phyloP scores from a whole-genome alignment of 2,888 invertebrate genomes.

The Podotricha telesiphe region DNA sequence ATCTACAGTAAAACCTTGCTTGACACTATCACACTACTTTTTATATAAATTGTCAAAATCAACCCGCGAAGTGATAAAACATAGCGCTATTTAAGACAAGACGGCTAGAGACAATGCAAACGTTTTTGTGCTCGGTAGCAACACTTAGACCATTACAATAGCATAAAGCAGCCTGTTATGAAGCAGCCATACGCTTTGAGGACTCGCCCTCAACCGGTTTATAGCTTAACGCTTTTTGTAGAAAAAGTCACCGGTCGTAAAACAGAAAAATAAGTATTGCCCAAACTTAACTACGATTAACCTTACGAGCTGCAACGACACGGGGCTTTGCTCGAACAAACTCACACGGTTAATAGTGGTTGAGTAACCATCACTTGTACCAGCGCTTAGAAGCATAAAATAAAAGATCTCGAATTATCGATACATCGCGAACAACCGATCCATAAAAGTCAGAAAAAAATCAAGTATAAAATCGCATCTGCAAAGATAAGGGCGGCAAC shows the following conservation, averaged over 20 bases:
- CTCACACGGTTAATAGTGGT: slow-evolving; percentile 33
- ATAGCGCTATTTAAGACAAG: slow-evolving; percentile 63
- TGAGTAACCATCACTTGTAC: slow-evolving; percentile 30
- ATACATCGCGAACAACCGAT: slow-evolving; percentile 78
- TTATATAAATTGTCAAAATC: slow-evolving; percentile 36
- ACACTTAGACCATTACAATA: slow-evolving; percentile 80
- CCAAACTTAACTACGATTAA: slow-evolving; percentile 45
- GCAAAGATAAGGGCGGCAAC: slow-evolving; percentile 76
- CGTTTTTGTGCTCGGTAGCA: slow-evolving; percentile 72
- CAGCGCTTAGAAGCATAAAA: slow-evolving; percentile 44
- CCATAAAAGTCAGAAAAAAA: slow-evolving; percentile 80
- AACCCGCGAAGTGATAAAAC: slow-evolving; percentile 69
- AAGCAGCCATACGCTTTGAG: slow-evolving; percentile 67
- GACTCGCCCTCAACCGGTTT: slow-evolving; percentile 72
- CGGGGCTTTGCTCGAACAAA: slow-evolving; percentile 7
- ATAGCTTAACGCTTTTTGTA: slow-evolving; percentile 69
- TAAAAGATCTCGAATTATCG: slow-evolving; percentile 72
- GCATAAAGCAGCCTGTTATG: slow-evolving; percentile 80
- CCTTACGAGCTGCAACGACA: slow-evolving; percentile 43
- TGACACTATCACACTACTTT: neutral
- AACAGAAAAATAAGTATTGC: slow-evolving; percentile 47
- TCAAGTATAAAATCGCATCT: slow-evolving; percentile 79
- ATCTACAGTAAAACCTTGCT: neutral
- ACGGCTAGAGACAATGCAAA: slow-evolving; percentile 73
- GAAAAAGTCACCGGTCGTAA: slow-evolving; percentile 58